Conservation (phyloP, 2,797 vertebrate genomes). For the Chaunax sp. region DNA sequence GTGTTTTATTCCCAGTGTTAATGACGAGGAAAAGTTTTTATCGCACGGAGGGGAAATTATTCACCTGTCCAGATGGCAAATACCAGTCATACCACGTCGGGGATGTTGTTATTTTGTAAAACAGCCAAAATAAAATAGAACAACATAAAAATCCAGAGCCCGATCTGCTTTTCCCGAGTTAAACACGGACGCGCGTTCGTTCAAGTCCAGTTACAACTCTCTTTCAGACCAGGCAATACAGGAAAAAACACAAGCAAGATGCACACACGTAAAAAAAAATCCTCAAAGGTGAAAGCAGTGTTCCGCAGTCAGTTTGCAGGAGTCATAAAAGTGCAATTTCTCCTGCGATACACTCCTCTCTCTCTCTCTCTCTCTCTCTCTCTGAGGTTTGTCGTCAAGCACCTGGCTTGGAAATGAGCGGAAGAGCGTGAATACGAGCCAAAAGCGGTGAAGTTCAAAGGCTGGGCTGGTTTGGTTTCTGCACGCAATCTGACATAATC, state of each 20-base stretch:
- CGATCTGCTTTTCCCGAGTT: slow-evolving; percentile 63
- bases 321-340: slow-evolving; percentile 73
- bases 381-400: slow-evolving; percentile 86
- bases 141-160: slow-evolving; percentile 74
- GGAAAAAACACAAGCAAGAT: slow-evolving; percentile 61
- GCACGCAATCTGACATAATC: slow-evolving; percentile 96
- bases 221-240: slow-evolving; percentile 48
- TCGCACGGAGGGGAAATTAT: slow-evolving; percentile 66
- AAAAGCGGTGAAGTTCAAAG: slow-evolving; percentile 96
- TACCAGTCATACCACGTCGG: slow-evolving; percentile 81
- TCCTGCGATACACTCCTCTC: slow-evolving; percentile 38
- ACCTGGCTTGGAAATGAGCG: slow-evolving; percentile 92
- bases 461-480: slow-evolving; percentile 90
- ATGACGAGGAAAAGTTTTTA: slow-evolving; percentile 75
- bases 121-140: slow-evolving; percentile 57
- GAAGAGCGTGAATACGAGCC: slow-evolving; percentile 88
- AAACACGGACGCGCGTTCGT: slow-evolving; percentile 57
- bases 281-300: slow-evolving; percentile 82
- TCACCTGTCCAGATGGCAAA: slow-evolving; percentile 83
- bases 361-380: slow-evolving; percentile 66
- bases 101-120: slow-evolving; percentile 56
- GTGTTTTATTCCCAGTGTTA: slow-evolving; percentile 71
- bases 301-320: slow-evolving; percentile 76
- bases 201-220: slow-evolving; percentile 69
- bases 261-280: slow-evolving; percentile 75